Base-by-base conservation (phyloP, 30 jellyfish, hydroid and myxozoan genomes). In the Aurelia coerulea region DNA sequence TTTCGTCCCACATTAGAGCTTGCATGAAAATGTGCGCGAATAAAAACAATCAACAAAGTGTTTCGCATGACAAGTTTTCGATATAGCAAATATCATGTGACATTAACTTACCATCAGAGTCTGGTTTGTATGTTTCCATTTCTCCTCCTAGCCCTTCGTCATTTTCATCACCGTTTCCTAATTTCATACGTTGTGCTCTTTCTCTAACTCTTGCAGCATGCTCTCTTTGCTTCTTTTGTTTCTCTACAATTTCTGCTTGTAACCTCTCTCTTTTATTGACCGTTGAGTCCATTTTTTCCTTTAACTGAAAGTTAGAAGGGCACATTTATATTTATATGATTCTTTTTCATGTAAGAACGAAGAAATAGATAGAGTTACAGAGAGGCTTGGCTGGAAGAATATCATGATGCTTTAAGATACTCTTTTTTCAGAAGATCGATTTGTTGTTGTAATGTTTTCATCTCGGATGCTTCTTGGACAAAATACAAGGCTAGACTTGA, bases 91-190 rank as follows among this genome's bases (percentile, higher is more conserved):
- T 46, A 0, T 46, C 1, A 6, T 0, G 15, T 46, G 51, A 39
- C 51, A 39, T 5, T 46, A 1, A 32, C 83, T 73, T 46, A 84
- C 93, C 93, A 73, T 74, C 88, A 59, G 87, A 62, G 2, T 73
- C 76, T 1, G 76, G 70, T 63, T 73, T 84, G 53, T 72, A 84
- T 0, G 93, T 73, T 65, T 84, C 93, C 93, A 84, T 84, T 51
- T 84, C 93, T 29, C 83, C 93, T 5, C 93, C 93, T 29, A 84
- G 83, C n/a, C 93, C 93, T 62, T 84, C 93, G 64, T 84, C 93
- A 39, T 58, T 31, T 2, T 84, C 93, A 17, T 11, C 70, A 9
- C 70, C 37, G 32, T 84, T 62, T 3, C 35, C 72, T 17, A 65
- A 73, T 63, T 84, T 84, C 23, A 84, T 17, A 41, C 68, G 64